These are phyloP conservation scores for Forbesichthys agassizii DNA, from an alignment of 2,113 vertebrate species.

Conservation along the genomic window DNA sequence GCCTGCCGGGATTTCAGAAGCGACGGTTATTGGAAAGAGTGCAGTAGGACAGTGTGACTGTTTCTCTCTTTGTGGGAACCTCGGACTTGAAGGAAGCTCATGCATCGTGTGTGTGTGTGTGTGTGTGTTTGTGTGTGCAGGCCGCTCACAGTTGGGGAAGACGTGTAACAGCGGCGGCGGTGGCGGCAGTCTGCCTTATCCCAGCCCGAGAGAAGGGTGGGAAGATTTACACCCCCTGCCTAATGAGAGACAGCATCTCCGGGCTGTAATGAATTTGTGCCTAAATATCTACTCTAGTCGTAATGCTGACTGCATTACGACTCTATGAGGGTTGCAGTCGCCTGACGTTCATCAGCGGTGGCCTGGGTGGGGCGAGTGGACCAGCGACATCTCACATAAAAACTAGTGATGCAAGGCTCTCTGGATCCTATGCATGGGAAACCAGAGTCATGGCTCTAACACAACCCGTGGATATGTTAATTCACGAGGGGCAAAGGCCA, in stretches of 20 bases:
- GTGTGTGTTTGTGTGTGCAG: slow-evolving; percentile 47
- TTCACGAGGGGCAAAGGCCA: background rate
- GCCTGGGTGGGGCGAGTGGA: background rate
- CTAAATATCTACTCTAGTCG: background rate
- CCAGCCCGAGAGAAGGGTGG: slow-evolving; percentile 45
- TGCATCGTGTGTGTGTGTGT: slow-evolving; percentile 21
- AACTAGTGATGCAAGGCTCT: slow-evolving; percentile 8
- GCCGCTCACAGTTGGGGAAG: too few species aligned
- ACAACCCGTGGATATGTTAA: background rate
- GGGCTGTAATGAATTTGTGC: slow-evolving; percentile 47
- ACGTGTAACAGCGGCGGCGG: slow-evolving; percentile 37
- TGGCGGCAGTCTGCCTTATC: slow-evolving; percentile 44
- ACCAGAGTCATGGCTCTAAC: slow-evolving; percentile 5
- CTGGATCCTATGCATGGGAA: background rate
- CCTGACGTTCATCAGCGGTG: slow-evolving; percentile 12
- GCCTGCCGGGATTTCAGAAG: slow-evolving; percentile 47
- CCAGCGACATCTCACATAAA: slow-evolving; percentile 10
- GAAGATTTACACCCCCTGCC: slow-evolving; percentile 63
- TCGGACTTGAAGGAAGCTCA: background rate
- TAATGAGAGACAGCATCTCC: slow-evolving; percentile 71
- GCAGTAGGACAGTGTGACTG: slow-evolving; percentile 17
- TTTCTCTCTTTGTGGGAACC: slow-evolving; percentile 27
- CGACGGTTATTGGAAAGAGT: slow-evolving; percentile 23
- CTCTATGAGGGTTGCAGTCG: slow-evolving; percentile 20
- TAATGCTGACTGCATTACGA: background rate